Evolutionary conservation across 2,113 vertebrate species (phyloP).

Genomic region (Apaloderma vittatum): DNA sequence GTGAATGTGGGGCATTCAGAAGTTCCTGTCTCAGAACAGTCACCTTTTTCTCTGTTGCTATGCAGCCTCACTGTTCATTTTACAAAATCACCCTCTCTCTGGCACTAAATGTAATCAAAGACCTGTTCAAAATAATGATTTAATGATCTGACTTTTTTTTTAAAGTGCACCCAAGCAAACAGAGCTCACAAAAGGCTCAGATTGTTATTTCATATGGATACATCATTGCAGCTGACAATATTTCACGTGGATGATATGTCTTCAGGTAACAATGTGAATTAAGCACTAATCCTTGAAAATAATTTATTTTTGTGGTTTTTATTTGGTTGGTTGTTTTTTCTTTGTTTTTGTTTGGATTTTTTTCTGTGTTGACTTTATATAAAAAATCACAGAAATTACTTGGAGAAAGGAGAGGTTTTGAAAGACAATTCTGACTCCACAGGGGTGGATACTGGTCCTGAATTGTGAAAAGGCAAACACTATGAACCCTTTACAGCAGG

Average conservation of each 20-base stretch:
- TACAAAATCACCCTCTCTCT: neutral
- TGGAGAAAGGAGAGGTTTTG: neutral
- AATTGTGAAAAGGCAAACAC: neutral
- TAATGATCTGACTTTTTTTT: neutral
- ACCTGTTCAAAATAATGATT: constrained; percentile 13
- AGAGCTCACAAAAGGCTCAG: neutral
- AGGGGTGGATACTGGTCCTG: neutral
- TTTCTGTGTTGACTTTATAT: neutral
- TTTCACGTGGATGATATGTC: neutral
- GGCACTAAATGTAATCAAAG: neutral
- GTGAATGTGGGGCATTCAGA: neutral
- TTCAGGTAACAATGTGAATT: neutral
- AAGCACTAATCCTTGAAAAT: neutral
- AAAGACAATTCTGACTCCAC: neutral
- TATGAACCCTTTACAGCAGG: neutral
- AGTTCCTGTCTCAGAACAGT: neutral
- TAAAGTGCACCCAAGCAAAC: neutral
- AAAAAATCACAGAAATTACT: neutral
- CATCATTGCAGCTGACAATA: neutral
- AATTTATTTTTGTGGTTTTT: too few relatives aligned
- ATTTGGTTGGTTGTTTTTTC: too few relatives aligned
- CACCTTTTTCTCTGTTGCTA: neutral
- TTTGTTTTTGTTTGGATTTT: neutral
- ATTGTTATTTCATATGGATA: neutral
- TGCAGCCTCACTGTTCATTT: neutral